A percentile compares a stretch with the other conserved stretches of the same genome.
Conservation (phyloP, 2,888 invertebrate species). For the Hirtodrosophila trivittata region DNA sequence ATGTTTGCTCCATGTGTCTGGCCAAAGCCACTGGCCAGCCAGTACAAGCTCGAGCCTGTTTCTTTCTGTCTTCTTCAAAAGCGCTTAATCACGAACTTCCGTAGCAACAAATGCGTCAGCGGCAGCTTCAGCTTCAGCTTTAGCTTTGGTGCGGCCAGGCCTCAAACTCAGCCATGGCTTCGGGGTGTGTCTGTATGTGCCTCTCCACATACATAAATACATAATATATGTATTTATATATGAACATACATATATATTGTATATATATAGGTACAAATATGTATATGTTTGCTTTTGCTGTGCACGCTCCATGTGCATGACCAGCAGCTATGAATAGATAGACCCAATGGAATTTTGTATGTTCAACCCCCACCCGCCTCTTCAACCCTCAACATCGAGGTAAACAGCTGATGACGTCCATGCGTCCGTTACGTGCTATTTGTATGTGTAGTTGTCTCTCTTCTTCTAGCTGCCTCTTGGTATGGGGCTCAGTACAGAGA, state of each 20-base stretch:
- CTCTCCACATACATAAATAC: constrained; percentile 6
- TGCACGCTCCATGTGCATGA: constrained; percentile 71
- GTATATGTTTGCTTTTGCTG: constrained; percentile 35
- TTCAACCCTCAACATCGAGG: constrained; percentile 16
- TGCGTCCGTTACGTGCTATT: constrained; percentile 69
- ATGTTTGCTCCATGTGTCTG: constrained; percentile 39
- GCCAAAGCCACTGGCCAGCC: constrained; percentile 28
- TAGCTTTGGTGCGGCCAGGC: constrained; percentile 37
- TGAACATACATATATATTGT: background rate
- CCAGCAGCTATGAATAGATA: constrained; percentile 74
- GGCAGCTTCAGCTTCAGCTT: constrained; percentile 23
- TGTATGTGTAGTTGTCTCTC: constrained; percentile 15
- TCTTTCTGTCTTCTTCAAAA: constrained; percentile 15
- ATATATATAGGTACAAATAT: background rate
- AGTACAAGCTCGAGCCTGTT: constrained; percentile 50
- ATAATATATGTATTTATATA: background rate
- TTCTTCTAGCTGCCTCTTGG: constrained; percentile 6
- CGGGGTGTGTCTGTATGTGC: constrained; percentile 65
- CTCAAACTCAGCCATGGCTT: constrained; percentile 43
- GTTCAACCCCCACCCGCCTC: constrained; percentile 21
- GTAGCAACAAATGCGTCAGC: constrained; percentile 76
- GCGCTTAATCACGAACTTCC: constrained; percentile 76
- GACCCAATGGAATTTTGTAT: constrained; percentile 63
- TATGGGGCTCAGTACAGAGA: constrained; percentile 7
- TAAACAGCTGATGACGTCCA: constrained; percentile 75